These are phyloP conservation scores for Bathybates hornii DNA, from an alignment of 2,113 vertebrate species.

Conservation along the genomic window DNA sequence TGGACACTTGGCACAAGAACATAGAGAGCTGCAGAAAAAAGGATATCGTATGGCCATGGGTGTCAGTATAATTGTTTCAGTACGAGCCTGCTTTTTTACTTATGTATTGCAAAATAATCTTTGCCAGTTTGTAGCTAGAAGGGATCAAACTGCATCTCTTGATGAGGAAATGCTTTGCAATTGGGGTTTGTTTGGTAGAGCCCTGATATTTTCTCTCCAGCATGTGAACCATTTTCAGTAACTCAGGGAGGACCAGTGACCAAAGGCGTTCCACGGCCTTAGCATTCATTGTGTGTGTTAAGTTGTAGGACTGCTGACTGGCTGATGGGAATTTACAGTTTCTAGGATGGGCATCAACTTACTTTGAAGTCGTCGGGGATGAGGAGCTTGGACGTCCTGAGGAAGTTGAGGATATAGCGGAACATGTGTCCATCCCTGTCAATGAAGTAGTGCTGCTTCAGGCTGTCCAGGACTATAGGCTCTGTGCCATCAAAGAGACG, in stretches of 20 bases:
- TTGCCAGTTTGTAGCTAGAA: neutral
- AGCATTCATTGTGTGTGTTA: slow-evolving; percentile 39
- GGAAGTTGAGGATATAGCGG: slow-evolving; percentile 99
- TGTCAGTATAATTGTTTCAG: neutral
- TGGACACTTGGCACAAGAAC: slow-evolving; percentile 15
- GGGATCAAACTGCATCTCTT: neutral
- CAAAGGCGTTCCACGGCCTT: slow-evolving; percentile 20
- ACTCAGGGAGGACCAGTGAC: neutral
- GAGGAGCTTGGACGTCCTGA: slow-evolving; percentile 97
- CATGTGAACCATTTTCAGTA: neutral
- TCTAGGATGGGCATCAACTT: slow-evolving; percentile 60
- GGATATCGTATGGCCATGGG: neutral
- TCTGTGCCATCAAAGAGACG: slow-evolving; percentile 98
- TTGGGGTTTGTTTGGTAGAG: slow-evolving; percentile 2
- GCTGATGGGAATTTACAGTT: slow-evolving; percentile 47
- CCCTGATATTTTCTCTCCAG: neutral
- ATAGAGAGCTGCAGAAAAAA: neutral
- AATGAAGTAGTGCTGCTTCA: slow-evolving; percentile 99
- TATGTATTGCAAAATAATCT: slow-evolving; percentile 17
- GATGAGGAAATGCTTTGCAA: neutral
- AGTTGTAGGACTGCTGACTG: slow-evolving; percentile 58
- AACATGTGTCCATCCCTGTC: slow-evolving; percentile 99
- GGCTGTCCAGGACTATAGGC: slow-evolving; percentile 98
- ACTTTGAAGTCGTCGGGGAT: slow-evolving; percentile 99
- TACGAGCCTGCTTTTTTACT: neutral